Evolutionary conservation across 2,113 vertebrate species (phyloP).

Genomic region (Gobiocypris rarus): DNA sequence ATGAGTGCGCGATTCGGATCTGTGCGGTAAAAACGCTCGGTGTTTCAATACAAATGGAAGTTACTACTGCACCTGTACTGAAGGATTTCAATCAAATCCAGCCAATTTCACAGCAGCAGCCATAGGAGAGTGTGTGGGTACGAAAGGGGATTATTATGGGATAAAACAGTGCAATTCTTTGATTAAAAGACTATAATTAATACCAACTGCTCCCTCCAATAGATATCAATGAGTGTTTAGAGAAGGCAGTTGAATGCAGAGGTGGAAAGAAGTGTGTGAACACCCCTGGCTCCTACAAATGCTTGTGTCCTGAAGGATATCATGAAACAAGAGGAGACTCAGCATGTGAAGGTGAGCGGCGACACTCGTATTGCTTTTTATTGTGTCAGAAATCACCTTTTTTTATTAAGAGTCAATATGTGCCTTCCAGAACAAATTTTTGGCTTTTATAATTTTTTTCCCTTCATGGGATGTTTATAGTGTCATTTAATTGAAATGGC

Average conservation of each 20-base stretch:
- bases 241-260: accelerated
- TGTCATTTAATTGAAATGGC: neutral
- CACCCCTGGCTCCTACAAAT: conserved; percentile 29
- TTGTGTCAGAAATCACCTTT: neutral
- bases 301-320: conserved; percentile 46
- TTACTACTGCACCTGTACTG: conserved; percentile 41
- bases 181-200: neutral
- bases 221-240: conserved; percentile 57
- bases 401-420: neutral
- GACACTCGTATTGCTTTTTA: neutral
- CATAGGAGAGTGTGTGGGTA: conserved; percentile 40
- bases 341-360: conserved; percentile 28
- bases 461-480: neutral
- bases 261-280: conserved; percentile 29
- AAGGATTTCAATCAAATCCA: neutral
- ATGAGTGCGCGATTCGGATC: conserved; percentile 10
- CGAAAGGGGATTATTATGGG: neutral
- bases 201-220: neutral
- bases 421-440: neutral
- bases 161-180: neutral
- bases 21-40: neutral
- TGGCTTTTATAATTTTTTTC: neutral
- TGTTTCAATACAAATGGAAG: conserved; percentile 41
- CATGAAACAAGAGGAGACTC: too few species aligned
- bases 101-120: conserved; percentile 5